Base-by-base conservation (phyloP, 2,888 invertebrate species). In the Luffia ferchaultella region DNA sequence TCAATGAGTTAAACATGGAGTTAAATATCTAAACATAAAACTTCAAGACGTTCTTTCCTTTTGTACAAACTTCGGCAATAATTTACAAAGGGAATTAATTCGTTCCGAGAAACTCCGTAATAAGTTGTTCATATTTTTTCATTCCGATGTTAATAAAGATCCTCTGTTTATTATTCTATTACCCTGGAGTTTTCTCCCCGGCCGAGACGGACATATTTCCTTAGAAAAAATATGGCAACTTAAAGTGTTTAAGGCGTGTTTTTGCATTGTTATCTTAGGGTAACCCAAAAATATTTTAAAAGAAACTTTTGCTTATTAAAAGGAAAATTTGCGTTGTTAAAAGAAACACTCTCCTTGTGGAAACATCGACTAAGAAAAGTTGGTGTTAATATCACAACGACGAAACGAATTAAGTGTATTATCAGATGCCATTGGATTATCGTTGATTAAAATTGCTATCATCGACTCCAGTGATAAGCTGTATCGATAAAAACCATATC, bases 201-300 rank as follows among this genome's bases (percentile, higher is more conserved):
- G 58, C 60, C 61, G 58, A 63, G 64, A 70, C 55, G 69, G 71
- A 70, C 66, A 70, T 66, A 70, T 71, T 76, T 73, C 69, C 69
- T 67, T 68, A 73, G 75, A 73, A 68, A 70, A 76, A 76, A 73
- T 70, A 70, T 68, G 65, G 64, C 63, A 65, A 66, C 70, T 76
- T 71, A 71, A 76, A 71, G 68, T 72, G 67, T 74, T 77, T 55
- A 64, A 65, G 30, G 30, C 30, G 3, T 30, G 30, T 30, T 30
- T 30, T 30, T 67, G 60, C 62, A 62, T 66, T 70, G 70, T 72
- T 73, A 76, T 76, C 74, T 74, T 67, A 67, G 67, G 5, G 30
- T 30, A 30, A 30, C 30, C 30, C 30, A 12, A 60, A 68, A 68
- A 70, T 67, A 70, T 63, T 67, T 73, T 70, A 62, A 61, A 60